Evolutionary conservation across 1,140 invertebrate genomes (phyloP).

Genomic region (Stratiolaelaps scimitus): DNA sequence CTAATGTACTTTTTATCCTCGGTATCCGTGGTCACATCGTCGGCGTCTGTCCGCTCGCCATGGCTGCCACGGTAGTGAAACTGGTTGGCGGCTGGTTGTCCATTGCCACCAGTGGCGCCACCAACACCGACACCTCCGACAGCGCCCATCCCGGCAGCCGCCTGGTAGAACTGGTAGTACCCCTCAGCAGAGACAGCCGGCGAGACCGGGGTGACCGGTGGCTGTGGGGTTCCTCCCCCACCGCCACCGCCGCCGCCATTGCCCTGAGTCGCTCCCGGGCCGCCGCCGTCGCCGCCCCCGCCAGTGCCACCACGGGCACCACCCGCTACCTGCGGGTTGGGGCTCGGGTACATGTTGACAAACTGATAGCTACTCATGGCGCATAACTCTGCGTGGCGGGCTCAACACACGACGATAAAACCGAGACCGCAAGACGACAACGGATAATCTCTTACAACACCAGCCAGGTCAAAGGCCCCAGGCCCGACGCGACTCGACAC

Average conservation of each 20-base stretch:
- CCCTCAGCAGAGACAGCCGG: constrained; percentile 2
- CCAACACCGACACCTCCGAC: no score
- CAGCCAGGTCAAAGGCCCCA: no score
- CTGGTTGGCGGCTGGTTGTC: neutral
- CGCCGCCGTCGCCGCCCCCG: neutral
- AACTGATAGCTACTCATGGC: constrained; percentile 28
- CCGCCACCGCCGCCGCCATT: no score
- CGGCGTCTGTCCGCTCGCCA: constrained; percentile 25
- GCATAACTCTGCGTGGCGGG: constrained; percentile 2
- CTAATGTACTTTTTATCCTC: constrained; percentile 28
- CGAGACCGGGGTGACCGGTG: no score
- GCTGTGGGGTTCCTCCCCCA: no score
- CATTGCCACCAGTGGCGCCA: neutral
- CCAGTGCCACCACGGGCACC: neutral
- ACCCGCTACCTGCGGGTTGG: neutral
- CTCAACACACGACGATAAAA: no score
- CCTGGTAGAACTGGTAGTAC: constrained; percentile 28
- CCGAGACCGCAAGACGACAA: no score
- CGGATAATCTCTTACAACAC: no score
- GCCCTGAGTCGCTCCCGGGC: no score
- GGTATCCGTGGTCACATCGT: constrained; percentile 26
- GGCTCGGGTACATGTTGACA: constrained; percentile 24
- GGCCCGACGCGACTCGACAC: no score
- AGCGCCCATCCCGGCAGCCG: neutral
- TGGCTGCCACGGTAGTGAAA: constrained; percentile 6